Evolutionary conservation across 1,140 invertebrate species (phyloP).

Genomic region (Drusus annulatus): DNA sequence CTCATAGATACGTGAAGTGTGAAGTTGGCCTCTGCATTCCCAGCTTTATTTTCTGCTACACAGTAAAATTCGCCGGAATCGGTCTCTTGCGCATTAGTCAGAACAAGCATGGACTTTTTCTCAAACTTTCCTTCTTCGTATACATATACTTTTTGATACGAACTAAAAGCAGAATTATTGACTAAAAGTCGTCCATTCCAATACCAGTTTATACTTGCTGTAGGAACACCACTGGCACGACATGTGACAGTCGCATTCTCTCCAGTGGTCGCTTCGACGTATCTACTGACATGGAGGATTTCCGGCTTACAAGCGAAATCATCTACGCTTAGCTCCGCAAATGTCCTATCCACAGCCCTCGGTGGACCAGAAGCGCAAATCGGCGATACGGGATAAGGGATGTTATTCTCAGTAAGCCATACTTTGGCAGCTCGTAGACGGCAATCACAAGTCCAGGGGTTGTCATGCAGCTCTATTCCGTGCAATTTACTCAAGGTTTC

Average conservation of each 20-base stretch:
- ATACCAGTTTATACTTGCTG: constrained; percentile 89
- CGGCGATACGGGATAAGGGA: constrained; percentile 84
- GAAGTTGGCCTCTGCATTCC: constrained; percentile 92
- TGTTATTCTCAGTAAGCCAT: constrained; percentile 87
- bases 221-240: constrained; percentile 83
- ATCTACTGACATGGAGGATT: constrained; percentile 81
- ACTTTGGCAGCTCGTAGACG: constrained; percentile 85
- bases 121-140: constrained; percentile 82
- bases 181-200: constrained; percentile 86
- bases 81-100: constrained; percentile 89
- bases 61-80: constrained; percentile 94
- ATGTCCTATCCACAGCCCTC: constrained; percentile 77
- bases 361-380: constrained; percentile 80
- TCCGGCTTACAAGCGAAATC: constrained; percentile 92
- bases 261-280: constrained; percentile 83
- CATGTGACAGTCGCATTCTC: constrained; percentile 90
- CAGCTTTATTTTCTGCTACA: constrained; percentile 91
- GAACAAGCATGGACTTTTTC: constrained; percentile 84
- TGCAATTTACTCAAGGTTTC: constrained; percentile 82
- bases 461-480: constrained; percentile 90
- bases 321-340: constrained; percentile 83
- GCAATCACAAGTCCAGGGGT: constrained; percentile 94
- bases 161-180: constrained; percentile 85
- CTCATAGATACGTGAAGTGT: constrained; percentile 86
- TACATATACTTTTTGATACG: constrained; percentile 86